These are phyloP conservation scores for Spea bombifrons DNA, from an alignment of 2,113 vertebrate species.

Conservation along the genomic window DNA sequence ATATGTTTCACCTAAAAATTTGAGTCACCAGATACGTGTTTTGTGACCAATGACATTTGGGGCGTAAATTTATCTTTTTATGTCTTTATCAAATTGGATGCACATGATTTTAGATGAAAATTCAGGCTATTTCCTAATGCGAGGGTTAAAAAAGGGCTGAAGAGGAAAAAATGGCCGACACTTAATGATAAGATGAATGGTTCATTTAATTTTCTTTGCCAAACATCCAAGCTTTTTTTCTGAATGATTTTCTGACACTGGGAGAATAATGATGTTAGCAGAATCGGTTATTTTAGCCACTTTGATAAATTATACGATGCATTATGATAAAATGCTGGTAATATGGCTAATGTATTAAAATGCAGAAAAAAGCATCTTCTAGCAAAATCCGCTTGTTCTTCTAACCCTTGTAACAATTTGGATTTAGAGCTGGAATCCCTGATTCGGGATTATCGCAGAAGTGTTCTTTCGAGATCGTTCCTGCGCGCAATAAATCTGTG, in stretches of 20 bases:
- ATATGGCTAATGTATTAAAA: conserved; percentile 21
- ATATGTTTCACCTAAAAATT: too few species aligned
- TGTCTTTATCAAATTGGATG: too few species aligned
- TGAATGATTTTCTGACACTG: conserved; percentile 37
- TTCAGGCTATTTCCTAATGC: neutral
- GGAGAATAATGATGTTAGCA: conserved; percentile 27
- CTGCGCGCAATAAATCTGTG: neutral
- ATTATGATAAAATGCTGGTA: conserved; percentile 30
- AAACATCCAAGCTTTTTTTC: conserved; percentile 39
- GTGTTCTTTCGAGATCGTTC: neutral
- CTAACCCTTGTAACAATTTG: neutral
- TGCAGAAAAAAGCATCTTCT: neutral
- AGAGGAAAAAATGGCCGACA: conserved; percentile 3
- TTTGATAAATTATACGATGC: conserved; percentile 31
- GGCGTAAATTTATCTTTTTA: too few species aligned
- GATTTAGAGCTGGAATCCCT: neutral
- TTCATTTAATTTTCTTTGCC: conserved; percentile 36
- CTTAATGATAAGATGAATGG: conserved; percentile 42
- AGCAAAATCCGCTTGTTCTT: neutral
- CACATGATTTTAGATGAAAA: neutral
- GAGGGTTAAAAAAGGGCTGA: neutral
- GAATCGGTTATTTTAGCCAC: conserved; percentile 37
- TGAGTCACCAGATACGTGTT: too few species aligned
- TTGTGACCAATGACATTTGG: too few species aligned
- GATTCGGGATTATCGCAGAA: neutral